These are phyloP conservation scores for Mellivora capensis DNA, from an alignment of 2,113 vertebrate species.

Conservation along the genomic window DNA sequence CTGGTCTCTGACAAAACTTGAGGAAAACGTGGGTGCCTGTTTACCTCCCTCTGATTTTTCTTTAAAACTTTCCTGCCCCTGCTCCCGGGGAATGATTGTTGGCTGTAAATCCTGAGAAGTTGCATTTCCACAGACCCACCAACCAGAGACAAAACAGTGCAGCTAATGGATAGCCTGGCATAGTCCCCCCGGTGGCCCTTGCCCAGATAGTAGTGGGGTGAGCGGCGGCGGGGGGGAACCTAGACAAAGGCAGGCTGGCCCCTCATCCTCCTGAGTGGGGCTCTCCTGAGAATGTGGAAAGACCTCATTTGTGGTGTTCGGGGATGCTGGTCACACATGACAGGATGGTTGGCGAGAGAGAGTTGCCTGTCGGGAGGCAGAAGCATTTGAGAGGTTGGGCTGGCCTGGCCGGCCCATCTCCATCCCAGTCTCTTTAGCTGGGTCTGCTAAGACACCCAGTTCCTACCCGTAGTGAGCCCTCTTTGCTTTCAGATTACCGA, in stretches of 20 bases:
- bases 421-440: neutral
- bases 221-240: neutral
- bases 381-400: neutral
- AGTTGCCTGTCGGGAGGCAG: neutral
- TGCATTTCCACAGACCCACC: conserved; percentile 22
- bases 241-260: neutral
- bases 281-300: neutral
- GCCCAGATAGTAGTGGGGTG: neutral
- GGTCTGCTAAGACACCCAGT: neutral
- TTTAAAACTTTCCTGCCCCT: neutral
- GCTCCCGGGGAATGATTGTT: neutral
- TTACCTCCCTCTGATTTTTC: neutral
- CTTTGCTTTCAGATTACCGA: neutral
- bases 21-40: neutral
- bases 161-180: neutral
- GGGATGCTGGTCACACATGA: neutral
- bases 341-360: neutral
- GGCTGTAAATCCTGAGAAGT: neutral
- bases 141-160: neutral
- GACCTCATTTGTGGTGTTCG: neutral
- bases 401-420: neutral
- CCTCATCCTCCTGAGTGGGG: neutral
- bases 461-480: neutral
- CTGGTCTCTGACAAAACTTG: neutral
- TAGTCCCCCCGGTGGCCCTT: neutral